Percentiles rank a stretch among this genome's conserved stretches.
Evolutionary conservation across 2,888 invertebrate genomes (phyloP).

Genomic region (Galerucella pusilla): DNA sequence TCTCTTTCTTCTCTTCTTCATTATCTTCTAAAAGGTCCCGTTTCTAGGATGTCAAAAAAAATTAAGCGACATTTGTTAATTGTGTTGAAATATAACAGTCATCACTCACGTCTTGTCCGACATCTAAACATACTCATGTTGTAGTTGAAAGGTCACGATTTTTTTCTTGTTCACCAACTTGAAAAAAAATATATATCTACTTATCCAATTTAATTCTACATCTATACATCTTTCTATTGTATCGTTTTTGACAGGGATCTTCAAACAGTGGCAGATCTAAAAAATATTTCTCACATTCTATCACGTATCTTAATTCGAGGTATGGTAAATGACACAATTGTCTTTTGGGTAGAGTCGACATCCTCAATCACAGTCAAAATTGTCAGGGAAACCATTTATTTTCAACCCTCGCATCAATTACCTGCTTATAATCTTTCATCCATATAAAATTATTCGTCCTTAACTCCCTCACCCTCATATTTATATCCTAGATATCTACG

Average conservation of each 20-base stretch:
- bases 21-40: too few relatives aligned
- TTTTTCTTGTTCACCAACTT: background rate
- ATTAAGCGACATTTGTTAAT: too few relatives aligned
- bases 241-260: too few relatives aligned
- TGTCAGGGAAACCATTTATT: constrained; percentile 8
- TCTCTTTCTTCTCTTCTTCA: background rate
- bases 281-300: background rate
- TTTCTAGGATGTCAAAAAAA: too few relatives aligned
- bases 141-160: too few relatives aligned
- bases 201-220: too few relatives aligned
- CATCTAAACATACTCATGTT: too few relatives aligned
- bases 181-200: background rate
- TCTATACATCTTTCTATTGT: too few relatives aligned
- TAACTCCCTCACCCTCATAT: constrained; percentile 13
- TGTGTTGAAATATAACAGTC: too few relatives aligned
- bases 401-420: constrained; percentile 14
- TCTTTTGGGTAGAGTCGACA: background rate
- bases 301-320: background rate
- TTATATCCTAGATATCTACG: background rate
- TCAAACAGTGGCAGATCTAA: too few relatives aligned
- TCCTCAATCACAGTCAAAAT: constrained; percentile 16
- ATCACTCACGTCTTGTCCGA: too few relatives aligned
- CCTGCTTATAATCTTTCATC: constrained; percentile 18
- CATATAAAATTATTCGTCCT: constrained; percentile 18
- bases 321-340: background rate